phyloP scores from a whole-genome alignment of 1,140 invertebrate species.

The Scaptomyza hsui region DNA sequence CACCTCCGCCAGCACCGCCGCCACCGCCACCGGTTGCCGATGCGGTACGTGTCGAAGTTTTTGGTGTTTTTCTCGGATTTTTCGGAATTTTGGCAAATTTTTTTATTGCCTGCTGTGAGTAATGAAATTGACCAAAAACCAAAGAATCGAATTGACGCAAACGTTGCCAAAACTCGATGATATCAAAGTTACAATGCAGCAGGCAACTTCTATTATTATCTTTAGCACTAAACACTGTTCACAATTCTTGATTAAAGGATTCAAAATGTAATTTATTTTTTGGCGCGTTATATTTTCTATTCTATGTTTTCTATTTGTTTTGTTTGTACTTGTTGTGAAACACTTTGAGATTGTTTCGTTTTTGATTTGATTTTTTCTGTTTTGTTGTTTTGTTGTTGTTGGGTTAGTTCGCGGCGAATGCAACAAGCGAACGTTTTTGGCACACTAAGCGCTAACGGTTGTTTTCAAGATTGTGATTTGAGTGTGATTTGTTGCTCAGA shows the following conservation, averaged over 20 bases:
- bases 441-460: slow-evolving; percentile 50
- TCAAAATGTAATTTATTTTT: slow-evolving; percentile 25
- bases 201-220: slow-evolving; percentile 51
- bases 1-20: slow-evolving; percentile 81
- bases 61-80: slow-evolving; percentile 84
- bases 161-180: slow-evolving; percentile 73
- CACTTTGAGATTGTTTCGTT: slow-evolving; percentile 26
- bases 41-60: slow-evolving; percentile 84
- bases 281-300: slow-evolving; percentile 26
- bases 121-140: slow-evolving; percentile 65
- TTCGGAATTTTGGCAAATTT: slow-evolving; percentile 84
- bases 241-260: slow-evolving; percentile 30
- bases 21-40: slow-evolving; percentile 83
- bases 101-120: slow-evolving; percentile 59
- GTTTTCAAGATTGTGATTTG: slow-evolving; percentile 25
- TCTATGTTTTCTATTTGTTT: background rate
- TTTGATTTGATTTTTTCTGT: background rate
- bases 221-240: slow-evolving; percentile 67
- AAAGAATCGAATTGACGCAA: slow-evolving; percentile 62
- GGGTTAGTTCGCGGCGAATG: slow-evolving; percentile 38
- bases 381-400: slow-evolving; percentile 4
- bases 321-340: slow-evolving; percentile 3
- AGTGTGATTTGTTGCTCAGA: slow-evolving; percentile 13
- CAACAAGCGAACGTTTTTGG: slow-evolving; percentile 51
- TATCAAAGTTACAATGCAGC: slow-evolving; percentile 64